A percentile compares a stretch with the other conserved stretches of the same genome.
These are phyloP conservation scores for Brachyhypopomus gauderio DNA, from an alignment of 2,113 vertebrate genomes.

Conservation along the genomic window DNA sequence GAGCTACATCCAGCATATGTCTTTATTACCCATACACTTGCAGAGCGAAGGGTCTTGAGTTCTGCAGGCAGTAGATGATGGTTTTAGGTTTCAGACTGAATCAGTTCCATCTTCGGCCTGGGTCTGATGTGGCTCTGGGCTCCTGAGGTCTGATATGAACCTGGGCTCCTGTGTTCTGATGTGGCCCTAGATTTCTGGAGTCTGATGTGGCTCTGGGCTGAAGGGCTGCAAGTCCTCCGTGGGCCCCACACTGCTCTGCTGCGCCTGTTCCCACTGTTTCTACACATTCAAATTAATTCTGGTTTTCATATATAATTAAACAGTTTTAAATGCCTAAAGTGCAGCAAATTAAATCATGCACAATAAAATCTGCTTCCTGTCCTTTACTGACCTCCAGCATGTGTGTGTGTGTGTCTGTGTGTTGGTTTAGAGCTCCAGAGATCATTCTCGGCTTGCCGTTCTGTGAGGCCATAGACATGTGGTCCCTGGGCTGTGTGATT, in stretches of 20 bases:
- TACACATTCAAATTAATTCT: neutral
- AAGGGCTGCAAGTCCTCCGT: neutral
- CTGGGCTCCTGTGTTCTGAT: neutral
- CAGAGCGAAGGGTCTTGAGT: constrained; percentile 13
- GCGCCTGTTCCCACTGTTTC: constrained; percentile 12
- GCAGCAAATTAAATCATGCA: constrained; percentile 25
- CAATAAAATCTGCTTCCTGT: constrained; percentile 33
- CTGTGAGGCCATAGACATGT: constrained; percentile 99
- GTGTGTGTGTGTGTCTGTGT: constrained; percentile 29
- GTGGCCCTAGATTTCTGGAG: neutral
- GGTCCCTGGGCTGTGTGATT: constrained; percentile 98
- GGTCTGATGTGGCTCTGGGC: neutral
- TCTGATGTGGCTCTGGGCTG: no score
- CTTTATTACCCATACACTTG: neutral
- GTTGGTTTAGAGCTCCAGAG: constrained; percentile 87
- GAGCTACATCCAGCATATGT: neutral
- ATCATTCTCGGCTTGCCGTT: constrained; percentile 98
- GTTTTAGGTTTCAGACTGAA: constrained; percentile 34
- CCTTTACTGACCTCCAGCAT: constrained; percentile 39
- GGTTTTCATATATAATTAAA: neutral
- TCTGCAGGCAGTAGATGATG: constrained; percentile 29
- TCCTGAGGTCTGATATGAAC: no score
- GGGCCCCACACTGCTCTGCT: neutral
- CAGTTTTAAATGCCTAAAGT: neutral
- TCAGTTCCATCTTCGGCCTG: constrained; percentile 9